These are phyloP conservation scores for Drosophila equinoxialis DNA, from an alignment of 1,140 invertebrate species.

Conservation along the genomic window DNA sequence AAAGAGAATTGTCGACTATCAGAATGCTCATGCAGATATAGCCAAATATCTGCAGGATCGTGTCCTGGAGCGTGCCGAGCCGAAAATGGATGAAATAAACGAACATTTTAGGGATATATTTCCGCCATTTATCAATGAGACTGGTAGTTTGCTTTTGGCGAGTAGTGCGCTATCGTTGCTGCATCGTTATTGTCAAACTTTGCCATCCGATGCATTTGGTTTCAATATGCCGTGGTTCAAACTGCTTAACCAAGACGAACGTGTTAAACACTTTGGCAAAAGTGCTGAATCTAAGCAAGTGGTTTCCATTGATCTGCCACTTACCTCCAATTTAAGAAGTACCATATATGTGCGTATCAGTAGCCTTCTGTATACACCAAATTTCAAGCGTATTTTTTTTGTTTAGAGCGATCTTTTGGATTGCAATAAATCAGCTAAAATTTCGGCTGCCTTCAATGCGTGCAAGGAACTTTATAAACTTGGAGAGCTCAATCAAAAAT, in stretches of 20 bases:
- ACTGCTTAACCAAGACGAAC: slow-evolving; percentile 4
- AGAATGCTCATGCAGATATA: slow-evolving; percentile 80
- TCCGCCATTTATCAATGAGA: slow-evolving; percentile 39
- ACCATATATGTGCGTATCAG: slow-evolving; percentile 40
- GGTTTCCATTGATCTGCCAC: slow-evolving; percentile 85
- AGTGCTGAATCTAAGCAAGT: slow-evolving; percentile 53
- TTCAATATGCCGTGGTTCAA: slow-evolving; percentile 47
- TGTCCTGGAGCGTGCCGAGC: slow-evolving; percentile 84
- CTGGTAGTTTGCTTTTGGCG: slow-evolving; percentile 57
- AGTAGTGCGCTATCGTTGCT: slow-evolving; percentile 84
- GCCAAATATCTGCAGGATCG: slow-evolving; percentile 85
- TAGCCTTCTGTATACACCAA: slow-evolving; percentile 10
- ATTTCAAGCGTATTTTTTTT: background rate
- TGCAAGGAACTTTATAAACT: slow-evolving; percentile 88
- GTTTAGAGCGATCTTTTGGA: slow-evolving; percentile 86
- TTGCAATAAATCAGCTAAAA: slow-evolving; percentile 88
- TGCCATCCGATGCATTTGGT: slow-evolving; percentile 94
- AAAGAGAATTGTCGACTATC: slow-evolving; percentile 76
- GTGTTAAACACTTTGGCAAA: background rate
- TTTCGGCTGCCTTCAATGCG: slow-evolving; percentile 90
- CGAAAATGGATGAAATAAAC: slow-evolving; percentile 84
- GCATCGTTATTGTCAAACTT: slow-evolving; percentile 90
- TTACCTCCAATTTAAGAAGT: slow-evolving; percentile 85
- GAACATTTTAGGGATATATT: slow-evolving; percentile 83
- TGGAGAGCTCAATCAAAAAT: slow-evolving; percentile 90